Conservation (phyloP, 2,888 invertebrate species). For the Julus scandinavius region DNA sequence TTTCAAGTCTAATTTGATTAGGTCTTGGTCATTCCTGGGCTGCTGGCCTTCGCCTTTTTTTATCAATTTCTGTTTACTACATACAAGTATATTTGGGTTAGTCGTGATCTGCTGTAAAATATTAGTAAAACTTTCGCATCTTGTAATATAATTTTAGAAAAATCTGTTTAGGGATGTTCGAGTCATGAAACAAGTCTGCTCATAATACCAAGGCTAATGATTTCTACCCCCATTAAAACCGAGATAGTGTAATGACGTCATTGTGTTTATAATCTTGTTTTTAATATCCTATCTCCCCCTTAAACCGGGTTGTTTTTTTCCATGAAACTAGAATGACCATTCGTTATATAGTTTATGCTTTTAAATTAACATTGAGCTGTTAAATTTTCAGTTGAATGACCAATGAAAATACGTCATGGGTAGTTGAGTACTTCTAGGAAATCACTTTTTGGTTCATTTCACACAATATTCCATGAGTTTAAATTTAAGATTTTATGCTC, state of each 20-base stretch:
- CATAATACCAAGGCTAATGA: conserved; percentile 15
- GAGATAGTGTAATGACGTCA: background rate
- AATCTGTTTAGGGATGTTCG: background rate
- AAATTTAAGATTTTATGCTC: background rate
- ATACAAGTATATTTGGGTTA: background rate
- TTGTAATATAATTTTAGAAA: background rate
- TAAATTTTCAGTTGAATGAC: background rate
- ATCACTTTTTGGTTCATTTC: background rate
- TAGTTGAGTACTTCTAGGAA: background rate
- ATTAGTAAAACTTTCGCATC: background rate
- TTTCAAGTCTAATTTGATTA: conserved; percentile 8
- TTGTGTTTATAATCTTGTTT: background rate
- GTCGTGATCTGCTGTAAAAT: background rate
- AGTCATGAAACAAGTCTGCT: background rate
- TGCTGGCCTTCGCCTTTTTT: background rate
- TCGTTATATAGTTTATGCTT: background rate
- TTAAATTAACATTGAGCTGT: background rate
- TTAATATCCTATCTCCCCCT: conserved; percentile 26
- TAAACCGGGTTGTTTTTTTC: background rate
- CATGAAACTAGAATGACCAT: background rate
- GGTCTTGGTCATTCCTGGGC: conserved; percentile 15
- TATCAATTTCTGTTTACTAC: background rate
- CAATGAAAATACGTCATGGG: background rate
- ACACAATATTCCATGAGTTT: background rate
- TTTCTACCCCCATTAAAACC: background rate